phyloP scores from a whole-genome alignment of 2,888 invertebrate species.

The Cataglyphis cursor region DNA sequence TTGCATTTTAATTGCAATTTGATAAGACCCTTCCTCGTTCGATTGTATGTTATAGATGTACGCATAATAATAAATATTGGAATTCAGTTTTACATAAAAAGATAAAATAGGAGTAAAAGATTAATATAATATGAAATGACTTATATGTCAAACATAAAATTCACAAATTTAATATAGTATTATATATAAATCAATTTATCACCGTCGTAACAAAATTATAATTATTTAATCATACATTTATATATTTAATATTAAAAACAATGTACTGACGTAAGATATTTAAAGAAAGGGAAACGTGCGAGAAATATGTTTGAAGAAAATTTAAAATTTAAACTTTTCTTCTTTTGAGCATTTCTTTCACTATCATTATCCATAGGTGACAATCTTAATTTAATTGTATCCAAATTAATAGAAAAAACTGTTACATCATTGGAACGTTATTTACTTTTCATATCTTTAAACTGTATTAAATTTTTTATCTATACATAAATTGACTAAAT shows the following conservation, averaged over 20 bases:
- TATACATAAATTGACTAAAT: neutral
- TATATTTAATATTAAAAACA: neutral
- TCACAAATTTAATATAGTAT: neutral
- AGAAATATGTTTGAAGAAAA: neutral
- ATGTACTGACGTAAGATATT: neutral
- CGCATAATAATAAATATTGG: neutral
- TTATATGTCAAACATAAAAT: neutral
- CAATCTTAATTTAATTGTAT: neutral
- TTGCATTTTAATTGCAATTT: constrained; percentile 12
- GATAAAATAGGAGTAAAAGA: neutral
- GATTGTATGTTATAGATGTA: neutral
- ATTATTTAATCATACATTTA: neutral
- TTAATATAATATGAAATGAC: neutral
- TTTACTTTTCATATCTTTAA: neutral
- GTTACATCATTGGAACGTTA: neutral
- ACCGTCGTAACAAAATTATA: neutral
- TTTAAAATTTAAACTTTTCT: neutral
- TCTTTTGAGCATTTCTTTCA: neutral
- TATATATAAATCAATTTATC: neutral
- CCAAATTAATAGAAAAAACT: neutral
- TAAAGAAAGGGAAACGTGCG: neutral
- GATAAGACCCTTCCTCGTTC: neutral
- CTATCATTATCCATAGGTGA: neutral
- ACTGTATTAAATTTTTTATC: neutral
- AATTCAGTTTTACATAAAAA: neutral